These are phyloP conservation scores for Enteromius trimaculatus DNA, from an alignment of 2,797 vertebrate species.

Conservation along the genomic window DNA sequence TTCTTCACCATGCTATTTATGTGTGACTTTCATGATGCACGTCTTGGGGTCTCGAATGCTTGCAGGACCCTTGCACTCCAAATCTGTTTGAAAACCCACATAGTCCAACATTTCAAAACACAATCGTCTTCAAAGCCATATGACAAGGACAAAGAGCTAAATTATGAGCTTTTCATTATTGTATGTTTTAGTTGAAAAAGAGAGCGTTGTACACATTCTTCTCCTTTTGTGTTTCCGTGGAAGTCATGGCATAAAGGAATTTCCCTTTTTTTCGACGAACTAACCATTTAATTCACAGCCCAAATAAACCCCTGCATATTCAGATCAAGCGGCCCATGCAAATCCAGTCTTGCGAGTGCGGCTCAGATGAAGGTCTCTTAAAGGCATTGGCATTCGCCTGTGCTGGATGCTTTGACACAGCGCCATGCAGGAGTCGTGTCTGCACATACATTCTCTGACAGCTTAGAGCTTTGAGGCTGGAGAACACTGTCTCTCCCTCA, in stretches of 20 bases:
- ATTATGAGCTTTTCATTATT: background rate
- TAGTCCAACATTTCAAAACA: background rate
- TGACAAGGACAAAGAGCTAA: background rate
- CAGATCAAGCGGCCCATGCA: conserved; percentile 16
- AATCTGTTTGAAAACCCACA: background rate
- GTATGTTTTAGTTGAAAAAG: background rate
- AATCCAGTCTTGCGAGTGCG: conserved; percentile 21
- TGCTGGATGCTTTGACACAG: conserved; percentile 55
- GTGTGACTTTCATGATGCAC: background rate
- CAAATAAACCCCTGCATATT: conserved; percentile 14
- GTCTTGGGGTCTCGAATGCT: background rate
- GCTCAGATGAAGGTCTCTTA: conserved; percentile 42
- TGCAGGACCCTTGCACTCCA: background rate
- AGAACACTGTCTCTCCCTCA: conserved; percentile 44
- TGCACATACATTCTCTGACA: conserved; percentile 55
- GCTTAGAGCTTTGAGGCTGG: conserved; percentile 58
- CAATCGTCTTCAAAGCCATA: background rate
- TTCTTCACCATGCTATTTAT: background rate
- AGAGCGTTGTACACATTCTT: background rate
- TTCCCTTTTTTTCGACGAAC: background rate
- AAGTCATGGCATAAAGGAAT: background rate
- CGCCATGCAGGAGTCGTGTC: conserved; percentile 55
- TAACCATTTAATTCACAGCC: background rate
- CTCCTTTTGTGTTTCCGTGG: background rate
- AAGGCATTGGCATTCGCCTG: conserved; percentile 40